Conservation (phyloP, 2,113 vertebrate species). For the Entelurus aequoreus region DNA sequence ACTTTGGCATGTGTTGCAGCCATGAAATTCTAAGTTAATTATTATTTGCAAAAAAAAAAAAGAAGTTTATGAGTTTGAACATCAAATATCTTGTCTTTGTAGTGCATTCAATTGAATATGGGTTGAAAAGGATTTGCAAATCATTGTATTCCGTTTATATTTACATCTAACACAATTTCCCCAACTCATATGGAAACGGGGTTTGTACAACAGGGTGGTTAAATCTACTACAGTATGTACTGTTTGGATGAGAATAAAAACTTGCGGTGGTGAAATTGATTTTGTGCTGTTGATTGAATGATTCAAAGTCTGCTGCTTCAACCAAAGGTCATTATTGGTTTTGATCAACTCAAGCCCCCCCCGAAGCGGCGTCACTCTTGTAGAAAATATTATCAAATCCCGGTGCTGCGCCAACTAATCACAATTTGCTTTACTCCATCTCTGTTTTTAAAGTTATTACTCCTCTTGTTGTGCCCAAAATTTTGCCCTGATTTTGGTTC, state of each 20-base stretch:
- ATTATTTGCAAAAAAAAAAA: no score
- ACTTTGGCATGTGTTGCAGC: no score
- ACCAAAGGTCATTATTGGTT: not conserved
- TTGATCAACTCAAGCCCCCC: not conserved
- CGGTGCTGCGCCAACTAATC: slow-evolving; percentile 1
- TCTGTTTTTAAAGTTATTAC: not conserved
- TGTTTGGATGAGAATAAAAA: no score
- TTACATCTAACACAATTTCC: no score
- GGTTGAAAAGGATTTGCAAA: no score
- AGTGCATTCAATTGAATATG: no score
- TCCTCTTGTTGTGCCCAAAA: slow-evolving; percentile 4
- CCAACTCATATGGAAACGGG: no score
- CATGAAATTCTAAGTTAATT: no score
- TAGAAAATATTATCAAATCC: not conserved
- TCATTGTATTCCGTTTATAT: no score
- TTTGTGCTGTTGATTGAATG: not conserved
- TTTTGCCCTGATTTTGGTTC: not conserved
- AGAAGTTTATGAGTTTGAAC: no score
- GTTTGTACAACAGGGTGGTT: not conserved
- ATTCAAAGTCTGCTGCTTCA: not conserved
- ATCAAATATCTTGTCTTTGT: no score
- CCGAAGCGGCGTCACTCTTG: not conserved
- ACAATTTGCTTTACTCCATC: slow-evolving; percentile 1
- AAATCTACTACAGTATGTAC: not conserved
- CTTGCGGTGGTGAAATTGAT: no score